Base-by-base conservation (phyloP, 2,797 vertebrate species). In the Chaetophractus vellerosus region DNA sequence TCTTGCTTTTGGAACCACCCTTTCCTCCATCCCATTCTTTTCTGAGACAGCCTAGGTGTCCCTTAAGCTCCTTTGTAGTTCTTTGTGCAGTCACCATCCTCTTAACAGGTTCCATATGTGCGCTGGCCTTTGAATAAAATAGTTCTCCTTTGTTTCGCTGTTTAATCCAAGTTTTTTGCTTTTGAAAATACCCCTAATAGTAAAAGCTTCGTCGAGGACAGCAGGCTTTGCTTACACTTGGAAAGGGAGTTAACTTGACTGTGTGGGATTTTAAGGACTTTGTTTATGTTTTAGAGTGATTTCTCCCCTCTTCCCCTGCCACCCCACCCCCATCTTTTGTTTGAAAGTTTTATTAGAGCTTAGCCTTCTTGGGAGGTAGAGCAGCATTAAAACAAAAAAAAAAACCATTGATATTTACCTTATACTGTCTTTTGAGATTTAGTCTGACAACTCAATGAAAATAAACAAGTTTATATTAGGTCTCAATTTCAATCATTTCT, bases 81-180 rank as follows among this genome's bases (percentile, higher is more conserved):
- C 48, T 93, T 92, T 50, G 86, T 97, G n/a, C 48, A 95, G 61
- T 89, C 83, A 87, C 79, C 93, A 94, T 95, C 45, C 55, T 26
- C 96, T 72, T 96, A 98, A 98, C 16, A 79, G 95, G 33, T 95
- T 98, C 97, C 97, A 97, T 95, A 97, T 97, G 96, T 85, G 94
- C 55, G 26, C 87, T 76, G 66, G 50, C 96, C 96, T 88, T 79
- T 96, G 85, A 74, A 86, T 96, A 64, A 45, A 74, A 76, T 64
- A 92, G 61, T 83, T 95, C 86, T 87, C 36, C 95, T 76, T 88
- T 96, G 90, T 88, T 96, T 92, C 55, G 0, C 89, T 86, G 85
- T 96, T 97, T 97, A 55, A 23, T 80, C 21, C 59, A 90, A 91
- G 59, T 81, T 52, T 66, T 61, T 41, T 96, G 72, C 36, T 55